These are phyloP conservation scores for Anomalospiza imberbis DNA, from an alignment of 2,797 vertebrate genomes.

Conservation along the genomic window DNA sequence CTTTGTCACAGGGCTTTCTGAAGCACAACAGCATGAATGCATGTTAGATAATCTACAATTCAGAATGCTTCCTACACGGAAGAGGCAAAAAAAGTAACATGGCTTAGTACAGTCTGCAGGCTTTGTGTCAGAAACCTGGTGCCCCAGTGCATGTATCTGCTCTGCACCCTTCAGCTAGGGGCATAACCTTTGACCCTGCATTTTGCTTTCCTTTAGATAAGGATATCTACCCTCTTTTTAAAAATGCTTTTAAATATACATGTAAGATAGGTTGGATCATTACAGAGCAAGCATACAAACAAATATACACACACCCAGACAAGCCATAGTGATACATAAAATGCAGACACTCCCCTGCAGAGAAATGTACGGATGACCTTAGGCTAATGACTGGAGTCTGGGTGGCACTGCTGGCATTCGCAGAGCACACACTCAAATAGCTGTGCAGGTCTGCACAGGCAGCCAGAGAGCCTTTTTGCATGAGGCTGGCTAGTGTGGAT, in stretches of 20 bases:
- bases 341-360: constrained; percentile 33
- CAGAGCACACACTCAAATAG: not conserved
- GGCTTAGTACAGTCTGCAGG: not conserved
- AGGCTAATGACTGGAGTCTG: constrained; percentile 26
- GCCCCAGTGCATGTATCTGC: not conserved
- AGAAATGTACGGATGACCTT: constrained; percentile 30
- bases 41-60: not conserved
- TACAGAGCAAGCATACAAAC: constrained; percentile 8
- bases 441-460: constrained; percentile 16
- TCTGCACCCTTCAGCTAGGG: not conserved
- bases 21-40: not conserved
- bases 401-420: not conserved
- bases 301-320: not conserved
- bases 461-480: not conserved
- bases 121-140: not conserved
- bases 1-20: not conserved
- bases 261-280: not conserved
- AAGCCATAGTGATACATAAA: not conserved
- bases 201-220: not conserved
- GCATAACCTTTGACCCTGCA: not conserved
- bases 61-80: not conserved
- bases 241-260: not conserved
- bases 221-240: not conserved
- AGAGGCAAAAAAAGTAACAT: not conserved
- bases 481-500: accelerated